Conservation (phyloP, 2,113 vertebrate genomes). For the Otocyon megalotis region DNA sequence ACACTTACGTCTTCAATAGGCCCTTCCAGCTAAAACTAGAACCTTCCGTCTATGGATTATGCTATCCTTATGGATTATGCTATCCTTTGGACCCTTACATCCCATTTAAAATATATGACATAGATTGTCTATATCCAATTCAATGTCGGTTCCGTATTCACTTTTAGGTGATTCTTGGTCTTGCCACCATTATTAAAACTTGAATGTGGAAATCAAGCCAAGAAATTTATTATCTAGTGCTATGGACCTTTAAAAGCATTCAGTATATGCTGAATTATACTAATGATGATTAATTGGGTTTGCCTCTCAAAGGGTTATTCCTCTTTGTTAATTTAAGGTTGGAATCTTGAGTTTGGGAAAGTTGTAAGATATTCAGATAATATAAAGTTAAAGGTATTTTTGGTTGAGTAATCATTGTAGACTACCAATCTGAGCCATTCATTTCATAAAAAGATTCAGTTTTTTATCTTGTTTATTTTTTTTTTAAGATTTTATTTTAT, state of each 20-base stretch:
- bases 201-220: background rate
- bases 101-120: background rate
- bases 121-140: background rate
- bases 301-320: background rate
- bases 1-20: background rate
- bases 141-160: background rate
- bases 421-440: background rate
- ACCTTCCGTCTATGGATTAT: background rate
- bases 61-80: background rate
- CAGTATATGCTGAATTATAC: background rate
- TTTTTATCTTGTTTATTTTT: background rate
- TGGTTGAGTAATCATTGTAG: background rate
- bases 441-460: background rate
- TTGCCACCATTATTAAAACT: background rate
- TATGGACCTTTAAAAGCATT: background rate
- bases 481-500: too few relatives aligned
- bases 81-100: background rate
- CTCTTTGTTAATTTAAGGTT: slow-evolving; percentile 23
- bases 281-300: background rate
- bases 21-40: background rate
- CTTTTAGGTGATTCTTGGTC: background rate
- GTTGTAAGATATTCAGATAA: background rate
- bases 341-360: background rate
- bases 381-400: background rate
- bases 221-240: background rate